Percentiles rank a stretch among this genome's conserved stretches.
Evolutionary conservation across 2,888 invertebrate genomes (phyloP).

Genomic region (Gymnoscelis rufifasciata): DNA sequence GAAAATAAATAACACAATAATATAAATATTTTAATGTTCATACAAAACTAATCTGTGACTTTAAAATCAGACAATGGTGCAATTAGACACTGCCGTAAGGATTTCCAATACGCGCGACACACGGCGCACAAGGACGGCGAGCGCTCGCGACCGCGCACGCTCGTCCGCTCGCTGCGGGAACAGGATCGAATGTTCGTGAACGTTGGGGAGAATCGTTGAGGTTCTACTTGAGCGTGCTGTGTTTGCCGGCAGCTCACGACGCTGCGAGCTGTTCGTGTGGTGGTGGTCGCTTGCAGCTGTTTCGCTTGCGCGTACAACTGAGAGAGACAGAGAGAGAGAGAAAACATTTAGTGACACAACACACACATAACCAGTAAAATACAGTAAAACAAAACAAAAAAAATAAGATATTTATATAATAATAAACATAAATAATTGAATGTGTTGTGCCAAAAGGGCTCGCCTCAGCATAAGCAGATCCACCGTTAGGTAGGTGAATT

Average conservation of each 20-base stretch:
- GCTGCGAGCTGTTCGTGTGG: constrained; percentile 24
- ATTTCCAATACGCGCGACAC: constrained; percentile 56
- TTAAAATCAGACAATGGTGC: constrained; percentile 25
- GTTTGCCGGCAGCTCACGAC: constrained; percentile 3
- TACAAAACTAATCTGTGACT: neutral
- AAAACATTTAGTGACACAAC: no score
- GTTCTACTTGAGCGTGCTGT: neutral
- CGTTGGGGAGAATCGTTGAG: constrained; percentile 1
- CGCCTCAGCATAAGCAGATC: no score
- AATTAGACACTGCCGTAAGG: constrained; percentile 43
- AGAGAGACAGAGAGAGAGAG: no score
- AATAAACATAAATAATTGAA: no score
- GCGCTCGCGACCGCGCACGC: constrained; percentile 9
- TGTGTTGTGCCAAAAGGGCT: no score
- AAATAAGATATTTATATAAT: no score
- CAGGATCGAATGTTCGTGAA: constrained; percentile 15
- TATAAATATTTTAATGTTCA: no score
- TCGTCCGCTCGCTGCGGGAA: constrained; percentile 7
- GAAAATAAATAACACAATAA: no score
- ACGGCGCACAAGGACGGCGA: constrained; percentile 45
- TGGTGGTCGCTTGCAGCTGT: constrained; percentile 38
- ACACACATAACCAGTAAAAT: no score
- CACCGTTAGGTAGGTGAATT: no score
- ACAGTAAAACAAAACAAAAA: no score
- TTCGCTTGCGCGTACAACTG: constrained; percentile 59